These are phyloP conservation scores for Schrankia costaestrigalis DNA, from an alignment of 2,888 invertebrate genomes.

Conservation along the genomic window DNA sequence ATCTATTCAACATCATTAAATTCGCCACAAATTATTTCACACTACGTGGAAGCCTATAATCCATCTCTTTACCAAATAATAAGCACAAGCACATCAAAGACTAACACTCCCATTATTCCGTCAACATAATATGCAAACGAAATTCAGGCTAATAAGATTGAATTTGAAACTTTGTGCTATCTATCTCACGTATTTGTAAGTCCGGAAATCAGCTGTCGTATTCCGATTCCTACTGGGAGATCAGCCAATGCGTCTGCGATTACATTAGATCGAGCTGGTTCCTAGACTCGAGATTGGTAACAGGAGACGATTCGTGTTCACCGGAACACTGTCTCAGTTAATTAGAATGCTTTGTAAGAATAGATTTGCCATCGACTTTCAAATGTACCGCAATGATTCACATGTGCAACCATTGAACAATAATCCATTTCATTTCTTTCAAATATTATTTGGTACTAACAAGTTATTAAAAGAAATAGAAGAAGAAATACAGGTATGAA, in stretches of 20 bases:
- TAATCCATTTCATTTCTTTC: conserved; percentile 17
- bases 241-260: conserved; percentile 66
- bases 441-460: conserved; percentile 21
- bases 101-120: conserved; percentile 16
- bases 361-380: conserved; percentile 47
- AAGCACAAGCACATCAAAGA: conserved; percentile 9
- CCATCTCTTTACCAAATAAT: neutral
- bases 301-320: conserved; percentile 46
- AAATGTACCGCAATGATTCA: conserved; percentile 31
- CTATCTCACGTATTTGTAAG: conserved; percentile 40
- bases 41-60: neutral
- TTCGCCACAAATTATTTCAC: conserved; percentile 8
- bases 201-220: conserved; percentile 77
- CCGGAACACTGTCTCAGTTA: conserved; percentile 57
- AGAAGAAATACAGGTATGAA: too few species aligned
- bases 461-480: too few species aligned
- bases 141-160: conserved; percentile 24
- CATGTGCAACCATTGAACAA: conserved; percentile 6
- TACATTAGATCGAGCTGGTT: conserved; percentile 62
- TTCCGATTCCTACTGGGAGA: conserved; percentile 65
- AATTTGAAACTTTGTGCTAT: conserved; percentile 34
- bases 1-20: conserved; percentile 15
- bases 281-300: conserved; percentile 58
- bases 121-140: conserved; percentile 22
- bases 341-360: conserved; percentile 52